Evolutionary conservation across 2,113 vertebrate genomes (phyloP), one percentile per base, ranked within the genome.

Genomic region (Centropus bengalensis): DNA sequence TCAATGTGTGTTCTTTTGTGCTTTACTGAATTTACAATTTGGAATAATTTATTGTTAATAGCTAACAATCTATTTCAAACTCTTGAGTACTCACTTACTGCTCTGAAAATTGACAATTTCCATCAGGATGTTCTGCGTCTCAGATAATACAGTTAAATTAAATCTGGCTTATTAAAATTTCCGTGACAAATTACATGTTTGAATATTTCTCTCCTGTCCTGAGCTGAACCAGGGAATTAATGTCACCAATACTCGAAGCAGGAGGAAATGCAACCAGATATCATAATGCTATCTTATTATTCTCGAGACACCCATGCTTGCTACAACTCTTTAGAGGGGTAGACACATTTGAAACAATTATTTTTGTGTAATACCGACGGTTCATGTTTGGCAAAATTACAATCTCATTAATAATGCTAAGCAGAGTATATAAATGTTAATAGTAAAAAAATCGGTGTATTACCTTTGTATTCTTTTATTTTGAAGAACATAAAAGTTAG

Each of bases 91-190:
- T 81, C 54, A 56, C 62, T 93, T 62, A 62, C 58, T 42, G 18
- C 27, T 45, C 63, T 45, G 52, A 80, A 68, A 78, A 64, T 45
- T 62, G 51, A 69, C 69, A 84, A 73, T 68, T 85, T 88, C 60
- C 54, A 73, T 88, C 70, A 52, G 58, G 63, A 58, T 19, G 62
- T 36, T 89, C 76, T 42, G 74, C 12, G 26, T 52, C 59, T 88
- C 47, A 77, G 54, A 85, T 49, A 93, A 84, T 42, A 49, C 24
- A 52, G 63, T 77, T 91, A 88, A 81, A 93, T 76, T 95, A 84
- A 66, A 93, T 76, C 42, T 52, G n/a, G n/a, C 58, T 88, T 93
- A 88, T 88, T 80, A 88, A 75, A 80, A 84, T 58, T 76, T 77
- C 58, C 69, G 54, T 62, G 38, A 84, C 42, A 84, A 93, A 81